These are phyloP conservation scores for Marmota flaviventris DNA, from an alignment of 2,113 vertebrate genomes.

Conservation along the genomic window DNA sequence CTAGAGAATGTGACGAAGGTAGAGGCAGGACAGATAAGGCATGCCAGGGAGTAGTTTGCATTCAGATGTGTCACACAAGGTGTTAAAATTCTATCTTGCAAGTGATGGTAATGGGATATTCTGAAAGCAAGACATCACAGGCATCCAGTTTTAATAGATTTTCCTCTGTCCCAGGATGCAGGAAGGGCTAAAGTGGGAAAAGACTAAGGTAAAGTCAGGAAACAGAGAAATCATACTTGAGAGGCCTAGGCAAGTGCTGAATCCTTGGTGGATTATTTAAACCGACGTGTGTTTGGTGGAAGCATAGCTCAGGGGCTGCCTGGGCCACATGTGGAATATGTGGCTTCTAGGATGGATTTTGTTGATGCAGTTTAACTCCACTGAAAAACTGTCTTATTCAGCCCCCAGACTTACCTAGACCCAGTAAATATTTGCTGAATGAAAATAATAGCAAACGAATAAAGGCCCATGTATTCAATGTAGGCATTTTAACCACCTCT, in stretches of 20 bases:
- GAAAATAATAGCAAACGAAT: constrained; percentile 12
- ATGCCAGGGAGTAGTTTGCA: neutral
- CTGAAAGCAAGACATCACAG: neutral
- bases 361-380: neutral
- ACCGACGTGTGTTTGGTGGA: neutral
- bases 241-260: neutral
- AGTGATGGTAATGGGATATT: neutral
- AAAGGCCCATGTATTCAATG: neutral
- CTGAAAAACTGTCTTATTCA: neutral
- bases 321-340: neutral
- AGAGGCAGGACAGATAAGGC: neutral
- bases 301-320: neutral
- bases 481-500: neutral
- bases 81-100: neutral
- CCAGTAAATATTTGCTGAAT: neutral
- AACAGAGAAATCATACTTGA: neutral
- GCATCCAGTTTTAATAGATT: neutral
- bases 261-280: neutral
- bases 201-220: neutral
- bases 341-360: neutral
- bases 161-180: neutral
- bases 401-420: neutral
- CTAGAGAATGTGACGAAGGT: neutral
- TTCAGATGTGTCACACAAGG: fast-evolving
- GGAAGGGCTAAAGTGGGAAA: neutral